These are phyloP conservation scores for Hyles vespertilio DNA, from an alignment of 1,140 invertebrate genomes.

Conservation along the genomic window DNA sequence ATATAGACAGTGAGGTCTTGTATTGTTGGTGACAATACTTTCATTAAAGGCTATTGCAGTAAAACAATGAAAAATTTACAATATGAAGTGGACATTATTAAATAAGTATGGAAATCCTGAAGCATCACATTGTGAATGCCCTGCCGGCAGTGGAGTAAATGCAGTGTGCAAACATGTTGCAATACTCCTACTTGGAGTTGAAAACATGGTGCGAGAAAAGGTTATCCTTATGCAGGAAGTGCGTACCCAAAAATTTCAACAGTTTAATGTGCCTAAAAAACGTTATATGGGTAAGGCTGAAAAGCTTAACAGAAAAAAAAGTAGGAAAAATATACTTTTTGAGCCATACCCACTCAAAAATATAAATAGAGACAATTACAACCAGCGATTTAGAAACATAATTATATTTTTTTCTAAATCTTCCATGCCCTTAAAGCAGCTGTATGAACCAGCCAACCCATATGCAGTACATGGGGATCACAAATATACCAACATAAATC, in stretches of 20 bases:
- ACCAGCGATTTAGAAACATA: background rate
- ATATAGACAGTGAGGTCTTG: no score
- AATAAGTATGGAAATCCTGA: background rate
- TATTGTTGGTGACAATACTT: background rate
- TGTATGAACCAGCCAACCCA: background rate
- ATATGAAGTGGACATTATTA: constrained; percentile 1
- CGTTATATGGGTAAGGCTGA: background rate
- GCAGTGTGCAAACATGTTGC: constrained; percentile 3
- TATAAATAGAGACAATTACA: no score
- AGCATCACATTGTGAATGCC: constrained; percentile 5
- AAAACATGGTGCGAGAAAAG: constrained; percentile 2
- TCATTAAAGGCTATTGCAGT: background rate
- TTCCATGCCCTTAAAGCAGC: background rate
- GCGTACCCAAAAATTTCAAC: background rate
- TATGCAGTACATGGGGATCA: background rate
- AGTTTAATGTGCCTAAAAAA: background rate
- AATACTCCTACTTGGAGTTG: background rate
- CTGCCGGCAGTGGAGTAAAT: constrained; percentile 1
- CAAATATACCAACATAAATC: background rate
- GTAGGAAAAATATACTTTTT: no score
- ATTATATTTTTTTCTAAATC: background rate
- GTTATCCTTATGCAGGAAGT: background rate
- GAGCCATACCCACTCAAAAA: no score
- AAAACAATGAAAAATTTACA: no score
- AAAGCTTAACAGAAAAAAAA: no score